Evolutionary conservation across 1,140 invertebrate species (phyloP).

Genomic region (Brachionus rotundiformis): DNA sequence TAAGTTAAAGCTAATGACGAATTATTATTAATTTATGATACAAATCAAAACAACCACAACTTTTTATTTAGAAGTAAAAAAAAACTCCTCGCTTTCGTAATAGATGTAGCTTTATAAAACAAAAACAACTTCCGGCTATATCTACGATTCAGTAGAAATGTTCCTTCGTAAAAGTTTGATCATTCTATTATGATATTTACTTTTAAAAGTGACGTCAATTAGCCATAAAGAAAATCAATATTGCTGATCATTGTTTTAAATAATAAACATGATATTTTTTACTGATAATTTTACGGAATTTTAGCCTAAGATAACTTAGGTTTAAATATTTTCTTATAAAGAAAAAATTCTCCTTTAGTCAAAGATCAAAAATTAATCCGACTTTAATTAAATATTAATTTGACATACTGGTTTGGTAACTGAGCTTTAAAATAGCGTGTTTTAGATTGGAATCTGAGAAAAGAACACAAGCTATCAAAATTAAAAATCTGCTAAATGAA

Average conservation of each 20-base stretch:
- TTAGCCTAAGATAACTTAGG: not conserved
- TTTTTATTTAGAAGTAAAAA: too few relatives aligned
- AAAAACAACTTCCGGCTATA: not conserved
- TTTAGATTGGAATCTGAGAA: not conserved
- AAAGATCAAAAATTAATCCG: not conserved
- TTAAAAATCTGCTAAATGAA: not conserved
- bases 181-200: not conserved
- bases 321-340: not conserved
- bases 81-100: too few relatives aligned
- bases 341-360: too few relatives aligned
- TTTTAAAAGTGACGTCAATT: not conserved
- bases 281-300: not conserved
- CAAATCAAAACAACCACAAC: too few relatives aligned
- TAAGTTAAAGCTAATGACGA: too few relatives aligned
- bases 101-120: too few relatives aligned
- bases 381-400: not conserved
- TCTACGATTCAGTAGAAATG: not conserved
- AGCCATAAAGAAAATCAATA: not conserved
- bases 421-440: not conserved
- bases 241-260: not conserved
- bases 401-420: not conserved
- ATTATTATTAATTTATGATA: too few relatives aligned
- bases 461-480: not conserved
- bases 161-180: not conserved
- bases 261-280: not conserved